A percentile compares a stretch with the other conserved stretches of the same genome.
Conservation (phyloP, 2,888 invertebrate genomes). For the Dorcus hopei region DNA sequence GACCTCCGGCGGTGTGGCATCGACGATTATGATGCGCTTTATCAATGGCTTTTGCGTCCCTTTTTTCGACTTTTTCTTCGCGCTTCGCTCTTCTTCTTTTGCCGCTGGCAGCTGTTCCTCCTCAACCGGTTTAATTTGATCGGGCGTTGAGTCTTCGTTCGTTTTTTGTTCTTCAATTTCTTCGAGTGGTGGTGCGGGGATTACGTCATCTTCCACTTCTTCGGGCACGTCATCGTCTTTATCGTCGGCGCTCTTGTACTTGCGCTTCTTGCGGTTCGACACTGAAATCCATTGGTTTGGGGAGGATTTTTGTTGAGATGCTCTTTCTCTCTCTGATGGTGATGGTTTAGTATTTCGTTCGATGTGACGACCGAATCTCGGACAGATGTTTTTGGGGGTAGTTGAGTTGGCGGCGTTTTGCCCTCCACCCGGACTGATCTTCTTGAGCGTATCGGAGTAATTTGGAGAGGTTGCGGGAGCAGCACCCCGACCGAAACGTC, state of each 20-base stretch:
- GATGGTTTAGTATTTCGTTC: neutral
- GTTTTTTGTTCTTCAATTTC: neutral
- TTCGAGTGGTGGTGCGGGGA: neutral
- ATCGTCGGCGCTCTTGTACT: constrained; percentile 30
- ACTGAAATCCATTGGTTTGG: constrained; percentile 45
- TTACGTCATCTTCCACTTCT: constrained; percentile 3
- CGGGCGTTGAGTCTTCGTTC: neutral
- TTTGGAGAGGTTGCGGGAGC: neutral
- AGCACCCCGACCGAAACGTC: no score
- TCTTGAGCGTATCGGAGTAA: constrained; percentile 23
- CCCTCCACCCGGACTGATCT: neutral
- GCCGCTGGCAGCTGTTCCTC: constrained; percentile 18
- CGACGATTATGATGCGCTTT: constrained; percentile 14
- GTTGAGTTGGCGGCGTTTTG: neutral
- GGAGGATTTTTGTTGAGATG: neutral
- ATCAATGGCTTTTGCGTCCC: neutral
- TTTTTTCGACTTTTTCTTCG: constrained; percentile 18
- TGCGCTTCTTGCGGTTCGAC: constrained; percentile 45
- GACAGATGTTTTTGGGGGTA: neutral
- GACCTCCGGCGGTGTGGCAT: constrained; percentile 4
- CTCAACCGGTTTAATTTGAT: constrained; percentile 30
- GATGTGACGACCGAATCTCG: constrained; percentile 1
- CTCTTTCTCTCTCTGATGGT: neutral
- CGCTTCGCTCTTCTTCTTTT: constrained; percentile 6
- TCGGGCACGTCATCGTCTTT: constrained; percentile 14